Percentiles rank a stretch among this genome's conserved stretches.
These are phyloP conservation scores for Emydura subglobosa DNA, from an alignment of 2,113 vertebrate genomes.

Conservation along the genomic window DNA sequence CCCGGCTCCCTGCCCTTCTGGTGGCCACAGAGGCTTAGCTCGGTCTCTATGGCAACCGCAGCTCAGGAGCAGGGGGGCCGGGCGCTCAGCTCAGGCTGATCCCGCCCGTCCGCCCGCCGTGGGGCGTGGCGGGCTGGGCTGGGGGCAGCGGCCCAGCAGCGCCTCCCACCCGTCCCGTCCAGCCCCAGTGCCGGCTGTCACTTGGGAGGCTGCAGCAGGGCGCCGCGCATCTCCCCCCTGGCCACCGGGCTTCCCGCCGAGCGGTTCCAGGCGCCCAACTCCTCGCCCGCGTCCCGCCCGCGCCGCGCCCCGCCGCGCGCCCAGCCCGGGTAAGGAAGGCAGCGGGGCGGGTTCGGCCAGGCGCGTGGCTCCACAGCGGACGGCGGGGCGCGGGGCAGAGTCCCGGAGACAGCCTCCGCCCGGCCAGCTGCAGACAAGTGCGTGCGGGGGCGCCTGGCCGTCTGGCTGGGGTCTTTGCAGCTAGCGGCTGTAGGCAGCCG, in stretches of 20 bases:
- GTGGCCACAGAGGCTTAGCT: slow-evolving; percentile 79
- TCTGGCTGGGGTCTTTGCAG: too few species aligned
- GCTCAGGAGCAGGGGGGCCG: slow-evolving; percentile 70
- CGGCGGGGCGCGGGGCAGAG: too few species aligned
- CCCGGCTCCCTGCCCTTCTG: background rate
- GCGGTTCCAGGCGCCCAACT: too few species aligned
- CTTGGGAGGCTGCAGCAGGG: background rate
- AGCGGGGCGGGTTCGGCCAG: background rate
- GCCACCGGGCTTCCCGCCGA: background rate
- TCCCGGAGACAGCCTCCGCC: too few species aligned
- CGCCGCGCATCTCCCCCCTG: too few species aligned
- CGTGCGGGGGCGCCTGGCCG: too few species aligned
- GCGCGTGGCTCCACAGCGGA: too few species aligned
- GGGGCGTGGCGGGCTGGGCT: background rate
- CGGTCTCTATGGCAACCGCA: slow-evolving; percentile 83
- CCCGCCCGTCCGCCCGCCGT: background rate
- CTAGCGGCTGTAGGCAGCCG: too few species aligned
- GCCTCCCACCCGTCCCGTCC: background rate
- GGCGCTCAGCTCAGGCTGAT: background rate
- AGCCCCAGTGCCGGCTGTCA: too few species aligned
- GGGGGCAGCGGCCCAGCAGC: background rate
- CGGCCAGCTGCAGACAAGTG: background rate
- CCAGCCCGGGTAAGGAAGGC: background rate
- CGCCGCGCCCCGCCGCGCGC: too few species aligned
- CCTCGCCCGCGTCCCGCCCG: too few species aligned